These are phyloP conservation scores for Dryobota labecula DNA, from an alignment of 2,888 invertebrate species.

Conservation along the genomic window DNA sequence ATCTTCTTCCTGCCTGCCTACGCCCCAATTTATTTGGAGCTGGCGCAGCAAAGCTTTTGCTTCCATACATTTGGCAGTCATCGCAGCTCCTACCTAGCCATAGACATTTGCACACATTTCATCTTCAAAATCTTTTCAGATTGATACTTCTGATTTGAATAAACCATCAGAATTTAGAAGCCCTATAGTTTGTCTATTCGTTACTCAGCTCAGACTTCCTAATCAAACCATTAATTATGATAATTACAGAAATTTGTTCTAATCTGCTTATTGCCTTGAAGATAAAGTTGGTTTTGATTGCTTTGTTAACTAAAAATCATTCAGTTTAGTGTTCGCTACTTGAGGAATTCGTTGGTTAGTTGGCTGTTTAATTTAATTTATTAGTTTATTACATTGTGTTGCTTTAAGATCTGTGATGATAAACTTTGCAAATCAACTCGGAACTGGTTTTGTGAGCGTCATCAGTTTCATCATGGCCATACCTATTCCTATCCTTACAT, in stretches of 20 bases:
- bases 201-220: conserved; percentile 11
- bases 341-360: conserved; percentile 38
- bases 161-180: neutral
- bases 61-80: neutral
- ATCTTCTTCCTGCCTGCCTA: neutral
- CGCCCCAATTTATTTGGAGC: neutral
- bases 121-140: neutral
- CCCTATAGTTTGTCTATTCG: neutral
- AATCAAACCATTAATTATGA: conserved; percentile 56
- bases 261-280: conserved; percentile 35
- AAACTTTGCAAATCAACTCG: conserved; percentile 20
- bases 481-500: neutral
- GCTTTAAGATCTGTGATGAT: neutral
- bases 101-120: neutral
- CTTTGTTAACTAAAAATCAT: neutral
- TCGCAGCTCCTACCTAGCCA: neutral
- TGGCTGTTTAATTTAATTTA: conserved; percentile 9
- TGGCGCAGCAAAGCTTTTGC: too few relatives aligned
- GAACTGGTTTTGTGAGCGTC: conserved; percentile 41
- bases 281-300: conserved; percentile 44
- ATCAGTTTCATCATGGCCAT: neutral
- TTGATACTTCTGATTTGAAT: neutral
- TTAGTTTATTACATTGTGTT: neutral
- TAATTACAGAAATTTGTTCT: conserved; percentile 34
- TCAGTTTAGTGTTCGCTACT: conserved; percentile 39